Conservation (phyloP, 2,797 vertebrate species). For the Amphiprion clarkii region DNA sequence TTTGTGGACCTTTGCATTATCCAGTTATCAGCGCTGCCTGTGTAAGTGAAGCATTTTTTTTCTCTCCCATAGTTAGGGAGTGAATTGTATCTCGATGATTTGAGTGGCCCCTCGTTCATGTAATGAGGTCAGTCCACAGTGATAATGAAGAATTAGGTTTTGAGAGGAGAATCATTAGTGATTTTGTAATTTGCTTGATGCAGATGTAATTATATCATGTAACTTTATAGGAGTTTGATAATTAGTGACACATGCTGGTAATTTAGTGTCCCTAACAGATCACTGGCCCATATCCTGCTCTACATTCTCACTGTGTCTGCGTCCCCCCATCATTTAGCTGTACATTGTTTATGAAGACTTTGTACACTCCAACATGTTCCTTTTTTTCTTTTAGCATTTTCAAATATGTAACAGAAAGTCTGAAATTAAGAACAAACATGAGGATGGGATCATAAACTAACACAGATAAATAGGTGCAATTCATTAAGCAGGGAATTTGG, state of each 20-base stretch:
- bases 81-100: conserved; percentile 41
- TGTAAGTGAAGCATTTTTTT: background rate
- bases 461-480: background rate
- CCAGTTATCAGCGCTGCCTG: background rate
- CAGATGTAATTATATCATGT: conserved; percentile 80
- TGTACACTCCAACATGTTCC: background rate
- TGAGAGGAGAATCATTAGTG: conserved; percentile 72
- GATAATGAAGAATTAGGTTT: conserved; percentile 74
- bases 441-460: background rate
- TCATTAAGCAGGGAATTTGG: too few relatives aligned
- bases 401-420: background rate
- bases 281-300: conserved; percentile 58
- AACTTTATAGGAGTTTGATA: conserved; percentile 79
- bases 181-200: conserved; percentile 78
- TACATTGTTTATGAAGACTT: background rate
- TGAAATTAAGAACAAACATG: background rate
- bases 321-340: conserved; percentile 21
- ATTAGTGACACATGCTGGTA: conserved; percentile 79
- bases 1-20: conserved; percentile 1
- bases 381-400: background rate
- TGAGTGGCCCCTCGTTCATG: conserved; percentile 49
- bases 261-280: conserved; percentile 68
- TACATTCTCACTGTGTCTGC: conserved; percentile 24
- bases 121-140: conserved; percentile 67
- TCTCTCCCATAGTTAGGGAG: conserved; percentile 21